A percentile compares a stretch with the other conserved stretches of the same genome.
Conservation (phyloP, 2,888 invertebrate species). For the Cylloceria caligata region DNA sequence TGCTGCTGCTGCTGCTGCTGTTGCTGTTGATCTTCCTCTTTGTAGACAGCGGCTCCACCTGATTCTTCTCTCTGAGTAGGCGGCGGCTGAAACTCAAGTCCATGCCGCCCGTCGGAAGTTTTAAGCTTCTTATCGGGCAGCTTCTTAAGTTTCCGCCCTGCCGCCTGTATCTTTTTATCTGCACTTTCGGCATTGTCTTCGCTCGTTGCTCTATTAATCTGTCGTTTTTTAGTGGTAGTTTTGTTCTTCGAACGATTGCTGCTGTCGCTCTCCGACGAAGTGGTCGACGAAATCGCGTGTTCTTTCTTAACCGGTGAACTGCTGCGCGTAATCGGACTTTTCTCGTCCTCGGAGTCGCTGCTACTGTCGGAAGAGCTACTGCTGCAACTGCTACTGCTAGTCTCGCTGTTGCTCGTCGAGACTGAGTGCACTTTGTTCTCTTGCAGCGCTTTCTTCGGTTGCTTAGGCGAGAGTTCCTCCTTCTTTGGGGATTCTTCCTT, state of each 20-base stretch:
- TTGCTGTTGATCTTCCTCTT: conserved; percentile 73
- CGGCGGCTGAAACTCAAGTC: conserved; percentile 90
- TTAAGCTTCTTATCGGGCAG: conserved; percentile 93
- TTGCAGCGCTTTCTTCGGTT: conserved; percentile 47
- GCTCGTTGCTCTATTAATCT: conserved; percentile 62
- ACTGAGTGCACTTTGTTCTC: conserved; percentile 82
- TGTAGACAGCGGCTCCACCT: conserved; percentile 81
- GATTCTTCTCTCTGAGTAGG: conserved; percentile 92
- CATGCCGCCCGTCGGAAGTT: conserved; percentile 93
- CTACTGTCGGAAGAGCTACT: conserved; percentile 84
- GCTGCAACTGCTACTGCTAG: conserved; percentile 85
- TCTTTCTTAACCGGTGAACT: conserved; percentile 73
- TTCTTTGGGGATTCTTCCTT: conserved; percentile 74
- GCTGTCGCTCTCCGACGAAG: conserved; percentile 81
- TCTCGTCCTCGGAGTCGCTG: conserved; percentile 81
- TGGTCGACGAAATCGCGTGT: conserved; percentile 77
- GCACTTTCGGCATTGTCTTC: conserved; percentile 57
- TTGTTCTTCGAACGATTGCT: conserved; percentile 74
- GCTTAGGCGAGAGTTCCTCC: conserved; percentile 65
- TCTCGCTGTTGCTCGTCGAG: conserved; percentile 86
- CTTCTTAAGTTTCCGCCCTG: conserved; percentile 87
- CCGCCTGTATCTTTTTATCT: conserved; percentile 76
- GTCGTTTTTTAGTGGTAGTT: conserved; percentile 67
- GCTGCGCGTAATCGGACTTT: conserved; percentile 72
- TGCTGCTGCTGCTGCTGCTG: too few relatives aligned